Evolutionary conservation across 1,140 invertebrate genomes (phyloP).

Genomic region (Drosophila subpulchrella): DNA sequence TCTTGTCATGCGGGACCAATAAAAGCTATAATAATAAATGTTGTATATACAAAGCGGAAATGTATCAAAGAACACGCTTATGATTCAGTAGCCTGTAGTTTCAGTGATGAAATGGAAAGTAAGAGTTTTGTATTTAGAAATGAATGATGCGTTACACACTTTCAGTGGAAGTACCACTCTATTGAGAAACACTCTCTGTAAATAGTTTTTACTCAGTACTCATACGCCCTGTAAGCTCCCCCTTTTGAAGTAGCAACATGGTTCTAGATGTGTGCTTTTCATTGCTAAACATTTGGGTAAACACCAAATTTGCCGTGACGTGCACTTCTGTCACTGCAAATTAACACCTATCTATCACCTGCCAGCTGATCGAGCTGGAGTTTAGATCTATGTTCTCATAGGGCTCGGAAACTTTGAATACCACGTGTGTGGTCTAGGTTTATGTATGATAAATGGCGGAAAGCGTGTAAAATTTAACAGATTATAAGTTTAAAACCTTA

Average conservation of each 20-base stretch:
- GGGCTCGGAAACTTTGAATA: not conserved
- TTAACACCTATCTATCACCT: constrained; percentile 59
- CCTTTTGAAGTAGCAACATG: constrained; percentile 3
- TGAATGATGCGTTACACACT: not conserved
- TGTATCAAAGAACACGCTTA: not conserved
- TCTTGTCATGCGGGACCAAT: constrained; percentile 1
- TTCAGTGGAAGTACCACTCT: not conserved
- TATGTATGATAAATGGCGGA: constrained; percentile 1
- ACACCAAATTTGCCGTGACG: constrained; percentile 57
- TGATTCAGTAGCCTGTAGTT: not conserved
- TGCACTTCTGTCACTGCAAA: constrained; percentile 63
- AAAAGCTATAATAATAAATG: not conserved
- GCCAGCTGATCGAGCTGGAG: constrained; percentile 25
- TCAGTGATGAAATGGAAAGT: constrained; percentile 1
- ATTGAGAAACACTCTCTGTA: not conserved
- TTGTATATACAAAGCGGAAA: not conserved
- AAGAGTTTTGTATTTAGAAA: not conserved
- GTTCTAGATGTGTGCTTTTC: constrained; percentile 23
- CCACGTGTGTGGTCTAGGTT: constrained; percentile 32
- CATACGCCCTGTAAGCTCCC: constrained; percentile 39
- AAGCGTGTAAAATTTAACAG: constrained; percentile 6
- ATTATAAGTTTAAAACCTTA: not conserved
- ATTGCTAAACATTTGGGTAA: constrained; percentile 74
- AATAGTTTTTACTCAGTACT: constrained; percentile 4
- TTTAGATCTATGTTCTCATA: not conserved